Conservation (phyloP, 2,797 vertebrate genomes). For the Cyprinella venusta region DNA sequence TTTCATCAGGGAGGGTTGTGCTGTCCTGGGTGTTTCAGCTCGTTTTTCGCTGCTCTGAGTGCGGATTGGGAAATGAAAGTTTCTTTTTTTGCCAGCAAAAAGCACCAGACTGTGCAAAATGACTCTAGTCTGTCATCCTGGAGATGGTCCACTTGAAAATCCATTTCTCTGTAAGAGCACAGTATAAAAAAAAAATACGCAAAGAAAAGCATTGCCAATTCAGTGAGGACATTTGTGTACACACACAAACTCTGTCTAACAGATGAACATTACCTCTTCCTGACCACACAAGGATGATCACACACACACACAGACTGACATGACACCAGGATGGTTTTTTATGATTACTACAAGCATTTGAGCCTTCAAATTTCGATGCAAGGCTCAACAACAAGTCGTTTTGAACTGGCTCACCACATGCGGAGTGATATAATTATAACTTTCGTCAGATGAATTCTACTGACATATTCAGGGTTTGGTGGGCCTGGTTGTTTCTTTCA, state of each 20-base stretch:
- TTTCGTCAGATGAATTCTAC: background rate
- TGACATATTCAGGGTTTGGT: background rate
- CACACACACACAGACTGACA: background rate
- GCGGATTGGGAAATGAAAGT: background rate
- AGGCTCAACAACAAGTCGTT: background rate
- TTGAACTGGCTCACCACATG: background rate
- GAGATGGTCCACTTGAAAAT: slow-evolving; percentile 36
- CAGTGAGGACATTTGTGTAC: slow-evolving; percentile 1
- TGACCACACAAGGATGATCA: background rate
- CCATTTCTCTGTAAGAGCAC: background rate
- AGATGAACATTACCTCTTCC: background rate
- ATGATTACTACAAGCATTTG: slow-evolving; percentile 24
- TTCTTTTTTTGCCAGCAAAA: slow-evolving; percentile 1
- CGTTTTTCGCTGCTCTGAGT: background rate
- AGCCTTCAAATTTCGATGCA: slow-evolving; percentile 3
- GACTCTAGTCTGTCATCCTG: slow-evolving; percentile 24
- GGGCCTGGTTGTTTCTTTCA: background rate
- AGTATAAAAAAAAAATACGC: background rate
- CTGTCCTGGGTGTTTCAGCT: background rate
- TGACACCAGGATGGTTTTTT: background rate
- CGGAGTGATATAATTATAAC: background rate
- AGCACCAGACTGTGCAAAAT: slow-evolving; percentile 22
- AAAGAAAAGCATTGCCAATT: slow-evolving; percentile 22
- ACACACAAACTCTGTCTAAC: background rate
- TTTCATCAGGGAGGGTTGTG: slow-evolving; percentile 5